Evolutionary conservation across 2,113 vertebrate species (phyloP), one percentile per base, ranked within the genome.

Genomic region (Paedocypris sp.): DNA sequence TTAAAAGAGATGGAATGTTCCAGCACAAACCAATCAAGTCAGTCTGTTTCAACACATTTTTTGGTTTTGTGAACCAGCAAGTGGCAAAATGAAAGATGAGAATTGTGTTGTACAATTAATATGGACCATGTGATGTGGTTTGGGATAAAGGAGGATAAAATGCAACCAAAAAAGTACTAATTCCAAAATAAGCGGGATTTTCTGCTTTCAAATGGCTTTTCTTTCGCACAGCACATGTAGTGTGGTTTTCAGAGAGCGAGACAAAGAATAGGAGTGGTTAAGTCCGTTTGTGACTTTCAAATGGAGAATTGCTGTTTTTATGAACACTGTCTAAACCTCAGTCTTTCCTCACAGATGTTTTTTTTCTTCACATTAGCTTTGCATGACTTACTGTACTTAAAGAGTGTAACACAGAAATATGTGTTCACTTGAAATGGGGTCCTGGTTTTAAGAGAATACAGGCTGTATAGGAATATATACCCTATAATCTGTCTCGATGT

Each of bases 121-220:
- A 26, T n/a, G 25, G 38, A 54, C 41, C 50, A 62, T 60, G 42
- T 66, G 59, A n/a, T 59, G 50, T 43, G 60, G 60, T 35, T 62
- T 47, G 20, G 42, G 51, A 12, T 57, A 50, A 26, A 16, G 41
- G 32, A 32, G 5, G 10, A 29, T 20, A 18, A 20, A 42, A 29
- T 46, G 43, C n/a, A n/a, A 69, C 47, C 15, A 25, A 35, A 49
- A 47, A 45, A 7, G 18, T 65, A 10, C 51, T 57, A 47, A 65
- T 66, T 46, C 23, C 12, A 60, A 67, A 60, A 60, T 46, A 58
- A 57, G 28, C 6, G 26, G 22, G 16, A 42, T 48, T 39, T 49
- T 38, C 41, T 39, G 4, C 47, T 35, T 60, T 49, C 23, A 19
- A 38, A 19, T 33, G 13, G 32, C 46, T 42, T 20, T 64, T 59